Base-by-base conservation (phyloP, 2,797 vertebrate genomes). In the Graptemys geographica region DNA sequence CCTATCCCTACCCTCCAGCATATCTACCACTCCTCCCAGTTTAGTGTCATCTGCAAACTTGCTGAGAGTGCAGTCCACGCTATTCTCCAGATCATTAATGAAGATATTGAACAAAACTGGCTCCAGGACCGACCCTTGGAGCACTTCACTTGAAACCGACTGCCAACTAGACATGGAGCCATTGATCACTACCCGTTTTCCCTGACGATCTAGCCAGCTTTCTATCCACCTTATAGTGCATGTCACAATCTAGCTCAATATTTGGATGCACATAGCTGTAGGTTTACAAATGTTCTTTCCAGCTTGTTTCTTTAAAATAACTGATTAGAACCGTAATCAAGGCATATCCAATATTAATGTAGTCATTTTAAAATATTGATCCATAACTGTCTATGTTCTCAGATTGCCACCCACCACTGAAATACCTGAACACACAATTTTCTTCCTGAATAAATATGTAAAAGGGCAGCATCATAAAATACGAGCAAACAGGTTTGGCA, bases 401-500 rank as follows among this genome's bases (percentile, higher is more conserved):
- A 47, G 10, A 12, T 44, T 76, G 12, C 21, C 41, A 44, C 25
- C 7, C 41, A 47, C 41, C 10, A 13, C 72, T 12, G 41, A 76
- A 76, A 76, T 44, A 76, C 25, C 37, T 44, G 72, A 76, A 27
- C 23, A 25, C 3, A 3, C 21, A 47, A 76, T 5, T 76, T 44
- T 76, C 72, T 44, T 44, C 72, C 72, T 44, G 23, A 44, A 74
- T 41, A 74, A 74, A 47, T 44, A 27, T 76, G 41, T 44, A 76
- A 86, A 88, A 47, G 0, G 1, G 1, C 27, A 51, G 23, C 44
- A 72, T 86, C 47, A 72, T 49, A 56, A 81, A 86, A 33, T 31
- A 53, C 1, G 2, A 88, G 84, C 8, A 28, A 6, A 13, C 28
- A 13, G 1, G 8, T 21, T 3, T 1, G 0, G 5, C 8, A 37